A percentile compares a stretch with the other conserved stretches of the same genome.
Conservation (phyloP, 2,113 vertebrate species). For the Herpailurus yagouaroundi region DNA sequence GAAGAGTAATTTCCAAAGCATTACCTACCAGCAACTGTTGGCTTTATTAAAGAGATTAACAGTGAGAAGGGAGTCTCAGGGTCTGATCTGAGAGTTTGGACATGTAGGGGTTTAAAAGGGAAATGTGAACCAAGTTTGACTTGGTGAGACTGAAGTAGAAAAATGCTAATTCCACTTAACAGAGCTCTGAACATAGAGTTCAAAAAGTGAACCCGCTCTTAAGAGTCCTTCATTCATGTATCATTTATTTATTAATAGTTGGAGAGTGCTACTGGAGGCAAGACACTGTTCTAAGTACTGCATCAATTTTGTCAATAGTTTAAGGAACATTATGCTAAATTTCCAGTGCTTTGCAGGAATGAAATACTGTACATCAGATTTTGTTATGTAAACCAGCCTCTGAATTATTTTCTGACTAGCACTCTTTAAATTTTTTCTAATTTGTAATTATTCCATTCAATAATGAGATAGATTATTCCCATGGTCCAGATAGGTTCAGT, state of each 20-base stretch:
- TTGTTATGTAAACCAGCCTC: background rate
- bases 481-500: background rate
- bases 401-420: background rate
- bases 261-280: background rate
- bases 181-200: background rate
- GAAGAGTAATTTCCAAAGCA: constrained; percentile 4
- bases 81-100: background rate
- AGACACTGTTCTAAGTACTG: background rate
- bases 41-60: constrained; percentile 20
- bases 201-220: background rate
- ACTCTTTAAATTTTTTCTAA: constrained; percentile 15
- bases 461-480: background rate
- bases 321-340: background rate
- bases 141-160: background rate
- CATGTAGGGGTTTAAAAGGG: background rate
- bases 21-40: background rate
- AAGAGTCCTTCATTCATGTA: background rate
- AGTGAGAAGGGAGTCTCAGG: background rate
- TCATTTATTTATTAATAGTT: background rate
- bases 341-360: background rate
- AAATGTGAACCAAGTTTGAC: background rate
- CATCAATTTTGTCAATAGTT: background rate
- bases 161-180: background rate
- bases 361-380: background rate
- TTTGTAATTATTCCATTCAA: background rate